Evolutionary conservation across 2,888 invertebrate species (phyloP), one percentile per base, ranked within the genome.

Genomic region (Pristionchus maxplancki): DNA sequence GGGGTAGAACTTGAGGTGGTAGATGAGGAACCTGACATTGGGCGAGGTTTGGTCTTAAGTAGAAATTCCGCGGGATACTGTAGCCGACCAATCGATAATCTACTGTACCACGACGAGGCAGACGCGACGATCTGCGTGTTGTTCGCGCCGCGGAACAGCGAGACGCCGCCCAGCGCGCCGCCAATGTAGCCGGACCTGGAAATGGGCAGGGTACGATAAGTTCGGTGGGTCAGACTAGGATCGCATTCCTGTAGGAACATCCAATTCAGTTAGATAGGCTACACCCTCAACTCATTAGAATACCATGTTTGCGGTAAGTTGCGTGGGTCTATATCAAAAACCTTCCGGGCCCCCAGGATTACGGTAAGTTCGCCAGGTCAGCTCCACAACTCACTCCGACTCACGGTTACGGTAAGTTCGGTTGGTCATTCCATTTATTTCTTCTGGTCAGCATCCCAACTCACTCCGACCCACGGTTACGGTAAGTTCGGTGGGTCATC

Each of bases 1-100:
- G 13, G 94, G 94, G 74, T 92, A 91, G 89, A 95, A 95, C 89
- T 93, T 92, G 67, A 95, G 89, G 74, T 95, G 94, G 89, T 95
- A 95, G 40, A 95, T 90, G 91, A 95, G 91, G 87, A 95, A 91
- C 78, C 78, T 78, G 78, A 24, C n/a, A 67, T 0, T 5, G 67
- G 40, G n/a, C 58, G 95, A 95, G 94, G 6, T 17, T 78, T n/a
- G 8, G 44, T 78, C n/a, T 44, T n/a, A 6, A 40, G 13, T 6
- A 11, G 74, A 5, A 95, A 92, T 44, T 91, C 89, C 13, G 94
- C 94, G 28, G 91, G 90, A 8, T 83, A 94, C 28, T 8, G 48
- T 48, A 40, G n/a, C 48, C 24, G 3, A 2, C 11, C 17, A 15
- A 78, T 53, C 37, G 31, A 64, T 67, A 40, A 50, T 24, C 48